phyloP scores from a whole-genome alignment of 2,888 invertebrate species.

The Agrilus cyanescens region DNA sequence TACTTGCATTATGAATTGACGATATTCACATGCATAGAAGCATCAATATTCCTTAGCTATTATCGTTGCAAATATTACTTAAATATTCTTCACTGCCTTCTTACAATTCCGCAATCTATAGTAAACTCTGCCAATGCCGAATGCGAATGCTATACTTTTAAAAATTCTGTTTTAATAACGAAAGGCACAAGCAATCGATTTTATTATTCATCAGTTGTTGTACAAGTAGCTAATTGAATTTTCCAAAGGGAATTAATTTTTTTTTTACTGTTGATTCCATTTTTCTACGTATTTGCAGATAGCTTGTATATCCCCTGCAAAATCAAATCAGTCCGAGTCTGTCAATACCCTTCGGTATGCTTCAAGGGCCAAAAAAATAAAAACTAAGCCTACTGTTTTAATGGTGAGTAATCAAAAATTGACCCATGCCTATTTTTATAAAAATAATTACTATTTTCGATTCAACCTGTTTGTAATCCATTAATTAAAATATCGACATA shows the following conservation, averaged over 20 bases:
- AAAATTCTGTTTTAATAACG: too few relatives aligned
- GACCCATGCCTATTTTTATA: background rate
- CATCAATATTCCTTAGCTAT: too few relatives aligned
- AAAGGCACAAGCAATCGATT: too few relatives aligned
- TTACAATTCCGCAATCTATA: too few relatives aligned
- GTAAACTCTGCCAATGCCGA: too few relatives aligned
- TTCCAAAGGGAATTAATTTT: constrained; percentile 2
- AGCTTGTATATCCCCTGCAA: constrained; percentile 86
- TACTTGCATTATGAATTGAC: too few relatives aligned
- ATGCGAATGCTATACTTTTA: too few relatives aligned
- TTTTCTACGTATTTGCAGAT: constrained; percentile 48
- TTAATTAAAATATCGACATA: too few relatives aligned
- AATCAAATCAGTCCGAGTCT: constrained; percentile 75
- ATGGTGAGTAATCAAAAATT: constrained; percentile 52
- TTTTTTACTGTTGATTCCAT: background rate
- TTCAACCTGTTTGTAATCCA: background rate
- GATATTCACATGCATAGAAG: too few relatives aligned
- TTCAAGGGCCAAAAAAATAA: constrained; percentile 81
- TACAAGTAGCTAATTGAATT: too few relatives aligned
- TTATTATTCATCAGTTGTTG: background rate
- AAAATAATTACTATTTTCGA: background rate
- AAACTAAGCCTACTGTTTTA: constrained; percentile 84
- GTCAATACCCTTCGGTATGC: constrained; percentile 88
- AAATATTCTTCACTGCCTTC: too few relatives aligned
- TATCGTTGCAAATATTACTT: too few relatives aligned